Evolutionary conservation across 2,113 vertebrate species (phyloP), one percentile per base, ranked within the genome.

Genomic region (Suncus etruscus): DNA sequence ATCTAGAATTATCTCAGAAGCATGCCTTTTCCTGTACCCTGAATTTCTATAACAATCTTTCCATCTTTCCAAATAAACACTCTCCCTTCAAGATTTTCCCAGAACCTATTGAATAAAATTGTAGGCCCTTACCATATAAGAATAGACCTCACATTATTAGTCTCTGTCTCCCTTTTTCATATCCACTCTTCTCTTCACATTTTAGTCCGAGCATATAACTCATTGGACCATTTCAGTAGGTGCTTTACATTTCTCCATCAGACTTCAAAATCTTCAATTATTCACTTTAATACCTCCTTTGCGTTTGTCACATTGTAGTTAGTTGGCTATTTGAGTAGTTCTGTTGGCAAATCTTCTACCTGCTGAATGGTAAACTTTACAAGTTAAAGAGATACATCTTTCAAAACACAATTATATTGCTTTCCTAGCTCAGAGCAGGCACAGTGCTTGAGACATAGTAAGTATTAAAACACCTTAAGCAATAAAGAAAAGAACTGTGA

Each of bases 361-460:
- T 24, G 27, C 16, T 14, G 2, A 1, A 25, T 15, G 39, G 2
- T 81, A 86, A 83, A 31, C 25, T 22, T 73, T 24, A 68, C 50
- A 82, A 69, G 24, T 11, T 51, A 69, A 29, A 31, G 47, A 86
- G 47, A 4, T 77, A 25, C 10, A 58, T 77, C 16, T 66, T 85
- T 91, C 77, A 84, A 58, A 31, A 90, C 32, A n/a, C 6, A 47
- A 20, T 29, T 58, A 6, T 48, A 68, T 66, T 87, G 83, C 66
- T 76, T 47, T 77, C 12, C 47, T 81, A 66, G 9, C 9, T 76
- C 3, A 61, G 54, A 80, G 18, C 18, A 87, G 22, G 9, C 11
- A 63, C 25, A 73, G 11, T 63, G 15, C 14, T 6, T 72, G 48
- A 18, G 2, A 58, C 45, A 72, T 27, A 1, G n/a, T n/a, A 58